A percentile compares a stretch with the other conserved stretches of the same genome.
These are phyloP conservation scores for Zosterops borbonicus DNA, from an alignment of 2,113 vertebrate genomes.

Conservation along the genomic window DNA sequence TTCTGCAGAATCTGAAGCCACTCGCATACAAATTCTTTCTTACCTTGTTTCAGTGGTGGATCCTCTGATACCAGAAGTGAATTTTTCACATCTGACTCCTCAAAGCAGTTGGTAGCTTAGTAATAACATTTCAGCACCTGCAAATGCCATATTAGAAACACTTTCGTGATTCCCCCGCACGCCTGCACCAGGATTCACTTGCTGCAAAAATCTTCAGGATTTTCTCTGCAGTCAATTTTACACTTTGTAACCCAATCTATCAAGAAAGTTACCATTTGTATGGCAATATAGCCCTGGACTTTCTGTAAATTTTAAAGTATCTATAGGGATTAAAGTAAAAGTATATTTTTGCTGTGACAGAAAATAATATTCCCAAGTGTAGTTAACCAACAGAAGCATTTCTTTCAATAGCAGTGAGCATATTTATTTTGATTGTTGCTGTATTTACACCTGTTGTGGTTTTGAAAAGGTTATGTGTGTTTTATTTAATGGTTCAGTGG, in stretches of 20 bases:
- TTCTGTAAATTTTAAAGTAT: background rate
- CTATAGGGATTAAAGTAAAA: background rate
- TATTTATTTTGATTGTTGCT: background rate
- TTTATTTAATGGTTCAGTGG: background rate
- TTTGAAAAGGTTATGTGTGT: background rate
- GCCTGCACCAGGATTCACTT: background rate
- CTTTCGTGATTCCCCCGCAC: background rate
- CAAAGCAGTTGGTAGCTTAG: constrained; percentile 32
- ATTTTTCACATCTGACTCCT: constrained; percentile 52
- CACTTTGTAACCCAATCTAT: constrained; percentile 33
- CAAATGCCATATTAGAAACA: constrained; percentile 60
- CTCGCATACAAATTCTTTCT: background rate
- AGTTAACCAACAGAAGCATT: background rate
- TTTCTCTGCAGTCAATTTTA: constrained; percentile 56
- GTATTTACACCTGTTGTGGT: background rate
- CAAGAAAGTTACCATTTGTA: constrained; percentile 15
- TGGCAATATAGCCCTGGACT: background rate
- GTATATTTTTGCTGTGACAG: background rate
- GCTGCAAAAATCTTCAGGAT: constrained; percentile 38
- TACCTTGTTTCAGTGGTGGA: constrained; percentile 6
- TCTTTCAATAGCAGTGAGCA: background rate
- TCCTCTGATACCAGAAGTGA: constrained; percentile 45
- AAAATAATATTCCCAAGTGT: background rate
- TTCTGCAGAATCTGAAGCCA: constrained; percentile 15
- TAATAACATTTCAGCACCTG: constrained; percentile 50